These are phyloP conservation scores for Patella vulgata DNA, from an alignment of 1,140 invertebrate genomes.

Conservation along the genomic window DNA sequence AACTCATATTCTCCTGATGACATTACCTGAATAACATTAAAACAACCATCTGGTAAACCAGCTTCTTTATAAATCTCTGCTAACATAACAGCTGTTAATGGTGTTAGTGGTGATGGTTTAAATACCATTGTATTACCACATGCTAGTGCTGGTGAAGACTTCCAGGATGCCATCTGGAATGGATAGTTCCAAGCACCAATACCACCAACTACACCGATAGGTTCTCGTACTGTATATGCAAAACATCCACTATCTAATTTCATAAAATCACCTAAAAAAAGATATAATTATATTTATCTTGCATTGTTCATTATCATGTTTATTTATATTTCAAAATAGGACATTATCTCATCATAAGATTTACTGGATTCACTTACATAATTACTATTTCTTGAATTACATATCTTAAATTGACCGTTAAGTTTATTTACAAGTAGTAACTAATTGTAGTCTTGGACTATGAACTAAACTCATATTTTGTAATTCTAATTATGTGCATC, in stretches of 20 bases:
- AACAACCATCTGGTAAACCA: slow-evolving; percentile 70
- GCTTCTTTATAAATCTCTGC: slow-evolving; percentile 69
- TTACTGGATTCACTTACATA: too few relatives aligned
- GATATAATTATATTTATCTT: not conserved
- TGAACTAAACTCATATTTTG: too few relatives aligned
- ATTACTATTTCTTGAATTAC: too few relatives aligned
- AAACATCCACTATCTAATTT: slow-evolving; percentile 63
- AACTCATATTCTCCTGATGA: too few relatives aligned
- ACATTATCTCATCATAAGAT: too few relatives aligned
- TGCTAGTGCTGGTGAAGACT: slow-evolving; percentile 70
- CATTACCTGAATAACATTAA: slow-evolving; percentile 71
- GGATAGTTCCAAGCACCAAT: slow-evolving; percentile 75
- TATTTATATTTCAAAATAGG: too few relatives aligned
- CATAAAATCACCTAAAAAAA: slow-evolving; percentile 61
- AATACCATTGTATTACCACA: slow-evolving; percentile 72
- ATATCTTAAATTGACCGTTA: too few relatives aligned
- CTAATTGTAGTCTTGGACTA: too few relatives aligned
- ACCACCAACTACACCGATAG: slow-evolving; percentile 70
- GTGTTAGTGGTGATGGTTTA: slow-evolving; percentile 71
- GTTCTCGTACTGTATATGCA: slow-evolving; percentile 68
- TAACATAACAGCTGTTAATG: slow-evolving; percentile 70
- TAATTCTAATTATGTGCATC: too few relatives aligned
- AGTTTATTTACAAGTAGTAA: too few relatives aligned
- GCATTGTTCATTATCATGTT: too few relatives aligned
- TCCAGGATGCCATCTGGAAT: slow-evolving; percentile 71